Base-by-base conservation (phyloP, 2,888 invertebrate genomes). In the Synanthedon formicaeformis region DNA sequence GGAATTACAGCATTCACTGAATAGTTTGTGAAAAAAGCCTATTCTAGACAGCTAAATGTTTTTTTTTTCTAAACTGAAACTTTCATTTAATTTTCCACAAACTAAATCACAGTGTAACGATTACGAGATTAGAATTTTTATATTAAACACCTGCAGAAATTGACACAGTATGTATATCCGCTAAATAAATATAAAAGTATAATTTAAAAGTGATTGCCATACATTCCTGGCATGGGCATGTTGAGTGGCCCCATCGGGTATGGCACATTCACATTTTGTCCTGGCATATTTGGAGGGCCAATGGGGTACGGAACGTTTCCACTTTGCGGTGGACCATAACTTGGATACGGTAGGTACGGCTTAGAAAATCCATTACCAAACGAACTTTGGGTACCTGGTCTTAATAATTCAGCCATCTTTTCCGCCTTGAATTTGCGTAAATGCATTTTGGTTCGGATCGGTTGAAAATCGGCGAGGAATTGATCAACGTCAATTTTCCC, bases 341-440 rank as follows among this genome's bases (percentile, higher is more conserved):
- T 81, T 0, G 85, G 85, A 52, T 87, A 85, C 6, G 87, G 87
- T 53, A 85, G 59, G 52, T 81, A 84, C n/a, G 81, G 84, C 55
- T 78, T 84, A 5, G 75, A 62, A 45, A 70, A 62, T 14, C 84
- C 84, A 67, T 86, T 86, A 2, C 81, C 82, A 57, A 74, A 83
- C 1, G 74, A 66, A 66, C 65, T 71, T 59, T 79, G 78, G 55
- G 59, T 73, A 3, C 81, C 78, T 48, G 76, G 73, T 60, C 81
- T 71, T 34, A 94, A 81, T 11, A 95, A 76, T 68, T 95, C 95
- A 51, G 91, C 89, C 92, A 99, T 92, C 86, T 98, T 98, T 60
- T 99, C 98, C 0, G 96, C 92, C 85, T 98, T 98, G 11, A 98
- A 93, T 71, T 95, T 93, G 51, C 97, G 89, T 92, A 85, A 58